Conservation (phyloP, 1,140 invertebrate genomes). For the Ylistrum balloti region DNA sequence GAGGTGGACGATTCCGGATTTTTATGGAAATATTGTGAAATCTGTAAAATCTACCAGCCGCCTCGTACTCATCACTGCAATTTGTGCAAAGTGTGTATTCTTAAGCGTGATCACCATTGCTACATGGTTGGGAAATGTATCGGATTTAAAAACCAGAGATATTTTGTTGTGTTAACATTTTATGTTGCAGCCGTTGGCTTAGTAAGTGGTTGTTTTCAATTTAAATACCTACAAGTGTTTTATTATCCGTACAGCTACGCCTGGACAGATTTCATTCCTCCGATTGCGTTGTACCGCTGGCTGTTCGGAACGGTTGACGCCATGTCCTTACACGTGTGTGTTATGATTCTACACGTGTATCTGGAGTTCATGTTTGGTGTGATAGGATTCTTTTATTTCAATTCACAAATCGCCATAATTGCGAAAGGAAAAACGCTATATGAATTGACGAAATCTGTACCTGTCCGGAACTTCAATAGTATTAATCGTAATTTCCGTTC, state of each 20-base stretch:
- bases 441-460: constrained; percentile 68
- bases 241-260: constrained; percentile 45
- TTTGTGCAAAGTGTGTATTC: constrained; percentile 86
- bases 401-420: constrained; percentile 64
- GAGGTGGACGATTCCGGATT: constrained; percentile 51
- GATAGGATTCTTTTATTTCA: constrained; percentile 66
- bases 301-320: background rate
- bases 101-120: constrained; percentile 98
- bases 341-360: constrained; percentile 66
- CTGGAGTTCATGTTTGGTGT: constrained; percentile 61
- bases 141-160: constrained; percentile 94
- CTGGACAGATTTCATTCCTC: constrained; percentile 63
- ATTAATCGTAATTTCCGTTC: constrained; percentile 70
- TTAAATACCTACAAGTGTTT: constrained; percentile 58
- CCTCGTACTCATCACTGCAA: constrained; percentile 69
- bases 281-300: constrained; percentile 54
- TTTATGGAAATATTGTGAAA: constrained; percentile 63
- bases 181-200: constrained; percentile 82
- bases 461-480: constrained; percentile 57
- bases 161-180: constrained; percentile 91
- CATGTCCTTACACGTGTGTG: constrained; percentile 49
- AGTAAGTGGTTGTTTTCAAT: constrained; percentile 55
- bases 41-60: constrained; percentile 61
- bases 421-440: constrained; percentile 66
- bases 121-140: constrained; percentile 94